Evolutionary conservation across 1,140 invertebrate genomes (phyloP).

Genomic region (Drosophila navojoa): DNA sequence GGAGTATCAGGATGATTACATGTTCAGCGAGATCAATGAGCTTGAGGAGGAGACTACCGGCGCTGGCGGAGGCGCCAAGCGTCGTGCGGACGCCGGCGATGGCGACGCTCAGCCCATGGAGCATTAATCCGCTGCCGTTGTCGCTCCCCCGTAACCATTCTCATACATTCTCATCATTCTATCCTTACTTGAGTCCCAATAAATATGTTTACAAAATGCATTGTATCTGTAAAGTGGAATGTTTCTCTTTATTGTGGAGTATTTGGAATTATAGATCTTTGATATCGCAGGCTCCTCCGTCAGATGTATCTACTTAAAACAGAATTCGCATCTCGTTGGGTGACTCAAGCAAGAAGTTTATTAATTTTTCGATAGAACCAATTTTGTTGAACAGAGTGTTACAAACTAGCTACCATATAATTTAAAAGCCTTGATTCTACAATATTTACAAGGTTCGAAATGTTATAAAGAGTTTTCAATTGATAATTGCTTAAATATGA

Average conservation of each 20-base stretch:
- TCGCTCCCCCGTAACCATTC: background rate
- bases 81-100: slow-evolving; percentile 58
- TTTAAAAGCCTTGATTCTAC: background rate
- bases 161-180: slow-evolving; percentile 57
- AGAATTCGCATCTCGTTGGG: background rate
- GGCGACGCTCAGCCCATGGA: slow-evolving; percentile 78
- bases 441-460: slow-evolving; percentile 6
- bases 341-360: background rate
- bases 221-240: slow-evolving; percentile 18
- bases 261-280: background rate
- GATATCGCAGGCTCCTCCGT: background rate
- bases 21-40: slow-evolving; percentile 91
- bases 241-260: background rate
- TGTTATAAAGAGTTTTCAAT: background rate
- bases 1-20: slow-evolving; percentile 98
- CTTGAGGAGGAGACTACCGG: slow-evolving; percentile 62
- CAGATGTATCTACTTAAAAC: background rate
- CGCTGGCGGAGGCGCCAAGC: slow-evolving; percentile 54
- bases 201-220: slow-evolving; percentile 47
- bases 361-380: background rate
- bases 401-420: background rate
- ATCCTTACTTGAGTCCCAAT: slow-evolving; percentile 44
- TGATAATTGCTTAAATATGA: slow-evolving; percentile 44
- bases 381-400: background rate
- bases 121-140: slow-evolving; percentile 46